Evolutionary conservation across 23 tunicate species (phyloP), one percentile per base, ranked within the genome.

Genomic region (Styela plicata): DNA sequence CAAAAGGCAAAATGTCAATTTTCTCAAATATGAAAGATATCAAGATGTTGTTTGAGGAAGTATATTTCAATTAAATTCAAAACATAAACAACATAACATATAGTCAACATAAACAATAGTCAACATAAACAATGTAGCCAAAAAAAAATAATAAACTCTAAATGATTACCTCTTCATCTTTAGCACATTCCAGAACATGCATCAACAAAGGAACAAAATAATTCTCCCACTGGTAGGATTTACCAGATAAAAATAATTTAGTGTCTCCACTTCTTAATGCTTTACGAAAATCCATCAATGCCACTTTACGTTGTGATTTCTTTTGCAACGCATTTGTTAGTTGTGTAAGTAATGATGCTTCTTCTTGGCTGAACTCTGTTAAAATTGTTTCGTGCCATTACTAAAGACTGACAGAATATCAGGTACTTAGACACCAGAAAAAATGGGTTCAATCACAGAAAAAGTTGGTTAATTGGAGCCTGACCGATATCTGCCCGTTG

Each of bases 341-440:
- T 53, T 76, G 81, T 24, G 65, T 24, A 21, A 76, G 53, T 21
- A 36, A 13, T 36, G 65, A 52, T 18, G 81, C 28, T 44, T 76
- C 81, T 44, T 76, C 81, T 27, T 53, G 64, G 33, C 64, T 76
- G 66, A 44, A 33, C 17, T 76, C 81, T 76, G 2, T 18, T 5
- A 5, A 44, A 44, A n/a, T n/a, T n/a, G n/a, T n/a, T n/a, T n/a
- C n/a, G n/a, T n/a, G n/a, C n/a, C n/a, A n/a, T n/a, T n/a, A n/a
- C n/a, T n/a, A n/a, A n/a, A n/a, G n/a, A n/a, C 83, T 2, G 33
- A 2, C 7, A 83, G 83, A 36, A 85, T 29, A 29, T 85, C 89
- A 78, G 69, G n/a, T n/a, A n/a, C n/a, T n/a, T n/a, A n/a, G n/a
- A n/a, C n/a, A n/a, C n/a, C n/a, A n/a, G n/a, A n/a, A n/a, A n/a